Percentiles rank a stretch among this genome's conserved stretches.
Evolutionary conservation across 2,113 vertebrate species (phyloP).

Genomic region (Helogale parvula): DNA sequence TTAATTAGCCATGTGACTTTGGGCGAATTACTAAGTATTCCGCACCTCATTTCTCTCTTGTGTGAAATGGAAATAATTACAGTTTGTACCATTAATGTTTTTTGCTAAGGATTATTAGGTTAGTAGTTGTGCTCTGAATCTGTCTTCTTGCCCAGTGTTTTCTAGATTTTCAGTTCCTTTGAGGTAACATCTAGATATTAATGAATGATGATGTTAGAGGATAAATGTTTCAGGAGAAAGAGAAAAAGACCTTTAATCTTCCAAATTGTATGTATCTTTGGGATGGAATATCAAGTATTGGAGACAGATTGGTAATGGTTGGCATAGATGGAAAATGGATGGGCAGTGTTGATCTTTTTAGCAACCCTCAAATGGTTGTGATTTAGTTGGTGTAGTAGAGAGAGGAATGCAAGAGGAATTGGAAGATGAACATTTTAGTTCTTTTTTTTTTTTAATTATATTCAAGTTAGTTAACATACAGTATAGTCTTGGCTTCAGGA

Average conservation of each 20-base stretch:
- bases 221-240: background rate
- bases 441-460: background rate
- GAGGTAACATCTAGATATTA: background rate
- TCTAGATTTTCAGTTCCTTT: slow-evolving; percentile 18
- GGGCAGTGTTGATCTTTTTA: background rate
- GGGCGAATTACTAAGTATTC: background rate
- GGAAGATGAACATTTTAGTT: background rate
- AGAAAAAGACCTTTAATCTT: background rate
- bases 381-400: background rate
- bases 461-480: too few relatives aligned
- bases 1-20: slow-evolving; percentile 12
- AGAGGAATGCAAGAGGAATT: background rate
- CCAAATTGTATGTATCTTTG: background rate
- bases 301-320: background rate
- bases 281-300: background rate
- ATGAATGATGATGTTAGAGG: background rate
- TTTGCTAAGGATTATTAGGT: background rate
- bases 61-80: background rate
- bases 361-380: background rate
- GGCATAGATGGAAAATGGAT: background rate
- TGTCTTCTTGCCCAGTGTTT: slow-evolving; percentile 1
- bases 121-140: slow-evolving; percentile 1
- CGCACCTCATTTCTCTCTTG: background rate
- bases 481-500: too few relatives aligned
- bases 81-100: background rate